A percentile compares a stretch with the other conserved stretches of the same genome.
These are phyloP conservation scores for Porites cylindrica DNA, from an alignment of 92 coral and sea anemone genomes.

Conservation along the genomic window DNA sequence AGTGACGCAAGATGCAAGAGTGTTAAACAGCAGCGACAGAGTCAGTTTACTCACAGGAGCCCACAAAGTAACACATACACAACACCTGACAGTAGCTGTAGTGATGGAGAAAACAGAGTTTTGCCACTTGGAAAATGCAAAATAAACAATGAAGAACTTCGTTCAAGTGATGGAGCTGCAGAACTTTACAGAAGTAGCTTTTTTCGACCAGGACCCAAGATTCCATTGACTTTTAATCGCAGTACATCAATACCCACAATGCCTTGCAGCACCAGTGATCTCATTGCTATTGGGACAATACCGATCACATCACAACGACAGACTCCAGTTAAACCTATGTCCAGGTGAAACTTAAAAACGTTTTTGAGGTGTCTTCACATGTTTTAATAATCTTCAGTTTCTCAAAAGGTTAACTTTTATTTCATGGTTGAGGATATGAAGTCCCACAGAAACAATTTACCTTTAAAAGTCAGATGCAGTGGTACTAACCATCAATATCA, in stretches of 20 bases:
- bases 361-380: neutral
- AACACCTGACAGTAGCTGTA: slow-evolving; percentile 71
- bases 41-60: slow-evolving; percentile 44
- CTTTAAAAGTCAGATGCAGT: no score
- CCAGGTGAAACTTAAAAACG: slow-evolving; percentile 54
- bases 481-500: no score
- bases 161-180: slow-evolving; percentile 59
- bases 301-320: slow-evolving; percentile 89
- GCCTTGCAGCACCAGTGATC: slow-evolving; percentile 68
- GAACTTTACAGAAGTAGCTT: slow-evolving; percentile 53
- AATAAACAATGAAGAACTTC: slow-evolving; percentile 73
- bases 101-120: slow-evolving; percentile 79
- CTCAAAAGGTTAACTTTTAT: neutral
- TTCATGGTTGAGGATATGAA: no score
- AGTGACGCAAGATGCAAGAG: slow-evolving; percentile 20
- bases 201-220: slow-evolving; percentile 78
- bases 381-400: no score
- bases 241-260: slow-evolving; percentile 76
- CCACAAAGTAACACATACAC: slow-evolving; percentile 61
- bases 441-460: no score
- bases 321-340: slow-evolving; percentile 81
- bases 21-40: slow-evolving; percentile 15
- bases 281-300: slow-evolving; percentile 92
- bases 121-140: slow-evolving; percentile 89
- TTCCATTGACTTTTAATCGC: slow-evolving; percentile 79